Conservation (phyloP, 2,888 invertebrate species). For the Drosophila lutescens region DNA sequence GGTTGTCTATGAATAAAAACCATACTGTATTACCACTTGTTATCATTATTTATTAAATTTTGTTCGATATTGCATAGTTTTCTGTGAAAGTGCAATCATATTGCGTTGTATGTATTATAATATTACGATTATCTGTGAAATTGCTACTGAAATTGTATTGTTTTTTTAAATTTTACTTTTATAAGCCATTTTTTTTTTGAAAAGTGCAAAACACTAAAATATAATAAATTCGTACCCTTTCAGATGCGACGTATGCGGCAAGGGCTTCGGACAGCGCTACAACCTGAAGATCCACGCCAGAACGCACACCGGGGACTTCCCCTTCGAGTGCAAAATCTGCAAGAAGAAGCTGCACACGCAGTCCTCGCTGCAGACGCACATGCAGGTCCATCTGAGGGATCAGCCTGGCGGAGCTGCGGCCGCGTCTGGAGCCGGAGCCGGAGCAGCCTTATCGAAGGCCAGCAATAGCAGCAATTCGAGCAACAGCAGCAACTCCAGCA, state of each 20-base stretch:
- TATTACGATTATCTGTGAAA: too few relatives aligned
- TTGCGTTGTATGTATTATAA: too few relatives aligned
- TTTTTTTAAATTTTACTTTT: neutral
- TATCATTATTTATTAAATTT: neutral
- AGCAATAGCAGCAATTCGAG: conserved; percentile 30
- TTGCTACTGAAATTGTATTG: too few relatives aligned
- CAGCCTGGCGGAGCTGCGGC: conserved; percentile 60
- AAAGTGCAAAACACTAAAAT: neutral
- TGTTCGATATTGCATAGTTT: neutral
- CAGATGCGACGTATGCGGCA: conserved; percentile 84
- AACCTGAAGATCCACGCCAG: conserved; percentile 84
- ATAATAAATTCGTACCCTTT: conserved; percentile 2
- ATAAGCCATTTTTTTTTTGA: too few relatives aligned
- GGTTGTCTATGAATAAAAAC: neutral
- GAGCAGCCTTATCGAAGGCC: conserved; percentile 54
- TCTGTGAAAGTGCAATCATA: too few relatives aligned
- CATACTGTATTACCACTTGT: too few relatives aligned
- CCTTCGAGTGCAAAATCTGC: conserved; percentile 83
- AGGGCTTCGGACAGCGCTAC: conserved; percentile 84
- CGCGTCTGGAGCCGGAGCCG: conserved; percentile 9
- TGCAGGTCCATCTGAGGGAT: conserved; percentile 83
- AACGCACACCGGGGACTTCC: conserved; percentile 84
- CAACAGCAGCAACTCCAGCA: conserved; percentile 13
- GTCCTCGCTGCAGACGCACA: conserved; percentile 83
- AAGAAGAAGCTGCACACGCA: conserved; percentile 84